Evolutionary conservation across 2,797 vertebrate genomes (phyloP), one percentile per base, ranked within the genome.

Genomic region (Typhlichthys eigenmanni): DNA sequence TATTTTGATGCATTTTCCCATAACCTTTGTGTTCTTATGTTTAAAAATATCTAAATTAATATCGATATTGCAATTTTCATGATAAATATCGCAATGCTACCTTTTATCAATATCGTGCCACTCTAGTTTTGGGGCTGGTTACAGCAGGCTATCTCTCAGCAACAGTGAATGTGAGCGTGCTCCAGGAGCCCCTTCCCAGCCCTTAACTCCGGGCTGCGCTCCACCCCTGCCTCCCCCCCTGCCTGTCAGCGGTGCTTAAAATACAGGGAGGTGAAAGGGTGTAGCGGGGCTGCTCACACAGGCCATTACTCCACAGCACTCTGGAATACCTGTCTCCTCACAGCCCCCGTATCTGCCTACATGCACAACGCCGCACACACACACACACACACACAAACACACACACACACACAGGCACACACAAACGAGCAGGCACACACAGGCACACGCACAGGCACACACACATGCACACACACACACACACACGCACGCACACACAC

Each of bases 231-330:
- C 73, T 66, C 69, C 66, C 24, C 24, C 24, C 2, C 24, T 24
- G 24, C 2, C 74, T 85, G 86, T 86, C 79, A 86, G 63, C 77
- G 29, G 19, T 56, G 66, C 72, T 76, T 76, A 72, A 80, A 89
- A 85, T 84, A 78, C 85, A 78, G 51, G 66, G 55, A 82, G 72
- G 72, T 32, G 3, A 51, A 74, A 78, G 71, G 49, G 17, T 69
- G 68, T 60, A 74, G 81, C 13, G 13, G 63, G 54, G 62, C 65
- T 80, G 71, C 85, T 85, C 80, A 82, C 76, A 69, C 76, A 69
- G 82, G 72, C 75, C 81, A 79, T 85, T 81, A 85, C 79, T 77
- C 77, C 58, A 64, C 69, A 69, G 67, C 73, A 77, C 79, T 80
- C 50, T 72, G 68, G 82, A 86, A 81, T 80, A 83, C 81, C 71